These are phyloP conservation scores for Mesitornis unicolor DNA, from an alignment of 2,113 vertebrate species.

Conservation along the genomic window DNA sequence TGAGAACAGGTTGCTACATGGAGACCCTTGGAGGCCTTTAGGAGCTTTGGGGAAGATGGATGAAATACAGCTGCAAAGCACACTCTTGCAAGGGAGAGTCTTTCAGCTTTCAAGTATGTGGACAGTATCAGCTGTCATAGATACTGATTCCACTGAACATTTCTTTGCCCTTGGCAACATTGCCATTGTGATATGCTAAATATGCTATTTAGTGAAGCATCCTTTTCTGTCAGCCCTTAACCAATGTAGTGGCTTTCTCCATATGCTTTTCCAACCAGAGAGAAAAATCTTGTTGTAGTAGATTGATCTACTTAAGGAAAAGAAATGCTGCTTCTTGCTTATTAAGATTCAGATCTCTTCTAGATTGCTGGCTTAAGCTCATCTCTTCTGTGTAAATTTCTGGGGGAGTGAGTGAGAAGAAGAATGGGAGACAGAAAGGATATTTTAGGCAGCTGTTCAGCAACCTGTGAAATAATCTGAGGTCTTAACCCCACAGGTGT, in stretches of 20 bases:
- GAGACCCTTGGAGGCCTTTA: not conserved
- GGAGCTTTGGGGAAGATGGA: not conserved
- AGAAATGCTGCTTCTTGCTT: not conserved
- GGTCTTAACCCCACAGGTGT: not conserved
- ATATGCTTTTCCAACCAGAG: not conserved
- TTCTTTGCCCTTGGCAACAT: not conserved
- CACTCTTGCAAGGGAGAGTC: not conserved
- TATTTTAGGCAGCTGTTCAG: not conserved
- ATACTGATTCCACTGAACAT: not conserved
- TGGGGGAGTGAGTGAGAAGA: not conserved
- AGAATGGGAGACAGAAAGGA: not conserved
- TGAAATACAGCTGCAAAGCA: not conserved
- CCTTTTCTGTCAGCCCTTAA: not conserved
- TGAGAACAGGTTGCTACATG: not conserved
- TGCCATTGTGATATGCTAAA: not conserved
- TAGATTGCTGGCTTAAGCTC: not conserved
- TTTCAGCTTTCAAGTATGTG: not conserved
- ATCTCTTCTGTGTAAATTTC: not conserved
- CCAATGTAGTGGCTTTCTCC: not conserved
- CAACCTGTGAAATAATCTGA: not conserved
- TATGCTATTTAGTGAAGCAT: not conserved
- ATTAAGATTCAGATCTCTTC: not conserved
- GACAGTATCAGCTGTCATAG: not conserved
- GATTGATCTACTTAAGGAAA: not conserved
- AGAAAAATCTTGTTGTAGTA: not conserved